phyloP scores from a whole-genome alignment of 2,888 invertebrate genomes.

The Chydorus sphaericus region DNA sequence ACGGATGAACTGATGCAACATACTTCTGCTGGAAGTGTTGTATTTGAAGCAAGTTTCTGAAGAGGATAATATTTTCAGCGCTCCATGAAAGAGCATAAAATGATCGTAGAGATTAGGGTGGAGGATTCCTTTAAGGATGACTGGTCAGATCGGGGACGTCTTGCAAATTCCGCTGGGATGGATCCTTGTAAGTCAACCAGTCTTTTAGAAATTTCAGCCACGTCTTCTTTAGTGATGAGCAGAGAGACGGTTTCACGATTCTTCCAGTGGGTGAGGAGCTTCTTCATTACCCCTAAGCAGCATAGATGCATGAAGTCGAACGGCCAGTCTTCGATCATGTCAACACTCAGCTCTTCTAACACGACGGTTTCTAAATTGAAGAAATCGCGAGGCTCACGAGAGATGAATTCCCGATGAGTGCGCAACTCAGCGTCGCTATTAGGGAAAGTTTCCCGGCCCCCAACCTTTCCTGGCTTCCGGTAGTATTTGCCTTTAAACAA shows the following conservation, averaged over 20 bases:
- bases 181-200: slow-evolving; percentile 15
- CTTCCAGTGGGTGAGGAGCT: slow-evolving; percentile 16
- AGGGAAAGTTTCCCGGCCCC: slow-evolving; percentile 18
- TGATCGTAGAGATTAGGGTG: slow-evolving; percentile 18
- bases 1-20: slow-evolving; percentile 15
- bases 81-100: slow-evolving; percentile 20
- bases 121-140: slow-evolving; percentile 19
- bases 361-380: slow-evolving; percentile 10
- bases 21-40: slow-evolving; percentile 7
- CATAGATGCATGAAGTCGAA: slow-evolving; percentile 19
- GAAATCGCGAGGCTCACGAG: slow-evolving; percentile 15
- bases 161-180: slow-evolving; percentile 22
- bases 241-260: slow-evolving; percentile 13
- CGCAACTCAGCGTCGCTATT: slow-evolving; percentile 19
- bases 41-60: not conserved
- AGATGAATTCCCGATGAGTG: slow-evolving; percentile 17
- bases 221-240: slow-evolving; percentile 13
- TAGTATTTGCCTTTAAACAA: too few relatives aligned
- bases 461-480: slow-evolving; percentile 4
- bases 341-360: not conserved
- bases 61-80: slow-evolving; percentile 19
- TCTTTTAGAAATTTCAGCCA: slow-evolving; percentile 15
- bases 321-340: slow-evolving; percentile 16
- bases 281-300: slow-evolving; percentile 18
- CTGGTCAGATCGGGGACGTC: slow-evolving; percentile 17